Evolutionary conservation across 2,113 vertebrate genomes (phyloP).

Genomic region (Delphinapterus leucas): DNA sequence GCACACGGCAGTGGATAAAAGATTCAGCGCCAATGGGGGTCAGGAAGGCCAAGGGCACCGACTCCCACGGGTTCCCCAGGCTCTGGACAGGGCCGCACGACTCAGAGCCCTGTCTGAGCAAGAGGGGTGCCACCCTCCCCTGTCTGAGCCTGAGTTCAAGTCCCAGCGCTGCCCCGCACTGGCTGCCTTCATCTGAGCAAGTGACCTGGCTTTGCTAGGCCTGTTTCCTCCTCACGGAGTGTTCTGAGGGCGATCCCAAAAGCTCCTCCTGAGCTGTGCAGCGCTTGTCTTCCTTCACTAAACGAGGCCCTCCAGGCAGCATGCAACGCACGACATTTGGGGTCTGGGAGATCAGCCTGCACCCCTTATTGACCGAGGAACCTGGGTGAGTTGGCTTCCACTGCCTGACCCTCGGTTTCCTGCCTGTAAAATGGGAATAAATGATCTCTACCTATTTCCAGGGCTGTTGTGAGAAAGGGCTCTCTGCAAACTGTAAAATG

Average conservation of each 20-base stretch:
- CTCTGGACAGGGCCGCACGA: neutral
- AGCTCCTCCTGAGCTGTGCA: neutral
- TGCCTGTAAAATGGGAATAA: constrained; percentile 56
- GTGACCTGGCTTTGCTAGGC: neutral
- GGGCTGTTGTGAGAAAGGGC: neutral
- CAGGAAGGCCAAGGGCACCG: neutral
- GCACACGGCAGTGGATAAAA: neutral
- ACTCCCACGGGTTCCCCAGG: accelerated
- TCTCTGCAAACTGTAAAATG: neutral
- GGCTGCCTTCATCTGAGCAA: neutral
- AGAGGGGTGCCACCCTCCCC: neutral
- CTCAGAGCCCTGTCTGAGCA: neutral
- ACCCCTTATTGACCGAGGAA: neutral
- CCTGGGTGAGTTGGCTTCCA: neutral
- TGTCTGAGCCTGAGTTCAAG: neutral
- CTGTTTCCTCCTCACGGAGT: neutral
- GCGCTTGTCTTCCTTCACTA: neutral
- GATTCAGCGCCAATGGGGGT: neutral
- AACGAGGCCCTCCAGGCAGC: neutral
- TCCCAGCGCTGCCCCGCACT: neutral
- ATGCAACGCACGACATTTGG: neutral
- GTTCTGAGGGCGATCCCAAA: neutral
- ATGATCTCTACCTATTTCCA: neutral
- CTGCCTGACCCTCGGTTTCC: neutral
- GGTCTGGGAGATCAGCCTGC: neutral